Base-by-base conservation (phyloP, 2,113 vertebrate genomes). In the Strix uralensis region DNA sequence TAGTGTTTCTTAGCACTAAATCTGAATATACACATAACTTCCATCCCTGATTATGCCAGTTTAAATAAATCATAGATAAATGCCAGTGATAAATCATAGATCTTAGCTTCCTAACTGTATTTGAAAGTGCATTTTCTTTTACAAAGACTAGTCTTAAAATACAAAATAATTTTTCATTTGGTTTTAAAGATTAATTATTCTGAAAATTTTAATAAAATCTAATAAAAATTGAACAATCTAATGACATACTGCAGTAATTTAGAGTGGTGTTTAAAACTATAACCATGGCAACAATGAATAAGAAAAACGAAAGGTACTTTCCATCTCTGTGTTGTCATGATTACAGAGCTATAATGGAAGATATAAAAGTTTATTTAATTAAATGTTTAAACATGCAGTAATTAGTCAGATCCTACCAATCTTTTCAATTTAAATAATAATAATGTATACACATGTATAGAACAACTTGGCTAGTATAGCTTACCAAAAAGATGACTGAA, bases 221-320 rank as follows among this genome's bases (percentile, higher is more conserved):
- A 86, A 83, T 74, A 63, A 78, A 88, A 95, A 93, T 30, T 40
- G 23, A 81, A 86, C 30, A 86, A 81, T 58, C 47, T 69, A 66
- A 66, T 80, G 25, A 81, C 75, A 13, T 34, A 81, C 22, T 73
- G 26, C 30, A 74, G 34, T 91, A 94, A 90, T 51, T 83, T 79
- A 83, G 34, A 74, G 59, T 77, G 26, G 27, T 82, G 34, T n/a
- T 61, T 95, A 90, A 92, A 92, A 63, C 20, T 74, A 88, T 91
- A 92, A 71, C 71, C 59, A 90, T 91, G 47, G 71, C 63, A 96
- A 94, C 36, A 90, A 77, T 85, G 66, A 86, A 69, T 10, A 90
- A 83, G 44, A 73, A 79, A 93, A 88, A 63, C 0, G 9, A 30
- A 94, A 69, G 20, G 40, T 69, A 47, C 34, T 86, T 93, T 77